Conservation (phyloP, 2,113 vertebrate species). For the Felis chaus region DNA sequence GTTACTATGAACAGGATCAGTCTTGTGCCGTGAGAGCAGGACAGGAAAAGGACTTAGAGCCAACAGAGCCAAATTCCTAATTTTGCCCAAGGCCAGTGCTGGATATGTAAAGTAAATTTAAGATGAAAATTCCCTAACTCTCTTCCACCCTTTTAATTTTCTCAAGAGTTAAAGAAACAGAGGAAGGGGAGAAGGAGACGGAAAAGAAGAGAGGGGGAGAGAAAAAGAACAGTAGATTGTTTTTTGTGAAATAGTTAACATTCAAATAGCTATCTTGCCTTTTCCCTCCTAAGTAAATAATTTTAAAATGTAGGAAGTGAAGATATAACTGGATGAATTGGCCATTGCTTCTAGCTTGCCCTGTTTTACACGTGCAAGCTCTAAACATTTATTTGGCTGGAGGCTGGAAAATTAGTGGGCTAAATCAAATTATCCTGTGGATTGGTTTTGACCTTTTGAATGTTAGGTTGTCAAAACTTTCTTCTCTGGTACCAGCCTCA, state of each 20-base stretch:
- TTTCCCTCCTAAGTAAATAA: not conserved
- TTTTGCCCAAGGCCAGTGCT: not conserved
- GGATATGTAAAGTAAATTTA: not conserved
- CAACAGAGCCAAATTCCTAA: not conserved
- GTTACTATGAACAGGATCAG: not conserved
- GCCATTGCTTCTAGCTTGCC: not conserved
- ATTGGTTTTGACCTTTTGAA: conserved; percentile 78
- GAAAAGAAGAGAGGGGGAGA: not conserved
- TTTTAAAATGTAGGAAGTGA: conserved; percentile 12
- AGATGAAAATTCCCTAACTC: conserved; percentile 2
- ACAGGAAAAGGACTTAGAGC: not conserved
- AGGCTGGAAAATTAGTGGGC: conserved; percentile 64
- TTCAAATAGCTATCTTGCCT: not conserved
- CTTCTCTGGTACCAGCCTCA: conserved; percentile 61
- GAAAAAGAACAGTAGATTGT: not conserved
- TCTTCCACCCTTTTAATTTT: not conserved
- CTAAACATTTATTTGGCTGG: conserved; percentile 33
- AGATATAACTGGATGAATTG: not conserved
- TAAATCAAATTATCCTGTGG: conserved; percentile 73
- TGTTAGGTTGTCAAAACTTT: conserved; percentile 77
- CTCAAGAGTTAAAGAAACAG: not conserved
- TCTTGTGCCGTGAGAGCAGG: not conserved
- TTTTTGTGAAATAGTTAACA: conserved; percentile 13
- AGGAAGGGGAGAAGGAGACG: not conserved
- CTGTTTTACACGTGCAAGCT: not conserved